These are phyloP conservation scores for Crenichthys baileyi DNA, from an alignment of 2,797 vertebrate genomes.

Conservation along the genomic window DNA sequence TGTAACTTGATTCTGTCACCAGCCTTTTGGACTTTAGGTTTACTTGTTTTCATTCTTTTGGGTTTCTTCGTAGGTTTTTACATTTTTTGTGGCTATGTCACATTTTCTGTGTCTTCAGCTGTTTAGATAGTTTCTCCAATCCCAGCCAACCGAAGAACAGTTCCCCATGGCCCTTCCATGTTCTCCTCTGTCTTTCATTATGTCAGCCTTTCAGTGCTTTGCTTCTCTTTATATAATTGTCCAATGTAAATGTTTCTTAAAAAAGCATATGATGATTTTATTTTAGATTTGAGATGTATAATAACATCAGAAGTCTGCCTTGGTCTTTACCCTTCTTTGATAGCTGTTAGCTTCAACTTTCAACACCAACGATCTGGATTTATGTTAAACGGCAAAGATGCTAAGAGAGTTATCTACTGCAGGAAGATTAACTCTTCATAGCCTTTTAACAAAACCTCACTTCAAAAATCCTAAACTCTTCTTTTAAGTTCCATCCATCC, in stretches of 20 bases:
- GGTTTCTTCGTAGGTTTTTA: too few species aligned
- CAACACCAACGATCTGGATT: neutral
- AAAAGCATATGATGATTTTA: too few species aligned
- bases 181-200: too few species aligned
- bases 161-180: too few species aligned
- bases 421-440: neutral
- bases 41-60: too few species aligned
- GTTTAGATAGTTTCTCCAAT: neutral
- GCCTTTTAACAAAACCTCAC: neutral
- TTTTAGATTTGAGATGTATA: neutral
- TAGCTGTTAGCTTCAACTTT: neutral
- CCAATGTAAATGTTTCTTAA: neutral
- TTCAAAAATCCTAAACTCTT: constrained; percentile 7
- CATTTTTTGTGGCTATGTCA: neutral
- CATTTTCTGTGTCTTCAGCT: neutral
- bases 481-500: too few species aligned
- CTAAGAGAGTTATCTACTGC: neutral
- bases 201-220: neutral
- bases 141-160: neutral
- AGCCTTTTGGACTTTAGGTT: neutral
- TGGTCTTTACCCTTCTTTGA: neutral
- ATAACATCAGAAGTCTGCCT: neutral
- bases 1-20: neutral
- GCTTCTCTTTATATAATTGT: neutral
- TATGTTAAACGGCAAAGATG: neutral